Conservation (phyloP, 2,888 invertebrate genomes). For the Aphelenchoides bicaudatus region DNA sequence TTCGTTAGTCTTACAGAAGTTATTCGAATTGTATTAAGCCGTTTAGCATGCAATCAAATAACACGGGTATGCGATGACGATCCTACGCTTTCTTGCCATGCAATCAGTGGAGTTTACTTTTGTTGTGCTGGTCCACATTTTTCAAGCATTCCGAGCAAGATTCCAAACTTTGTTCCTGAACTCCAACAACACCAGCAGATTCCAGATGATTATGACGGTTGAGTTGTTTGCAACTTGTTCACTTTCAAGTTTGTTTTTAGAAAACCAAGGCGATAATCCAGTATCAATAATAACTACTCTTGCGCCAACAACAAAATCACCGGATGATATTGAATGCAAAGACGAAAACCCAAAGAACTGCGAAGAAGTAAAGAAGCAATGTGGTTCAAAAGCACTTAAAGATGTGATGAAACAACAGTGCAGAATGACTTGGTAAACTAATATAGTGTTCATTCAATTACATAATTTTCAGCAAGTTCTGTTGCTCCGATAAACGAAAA, state of each 20-base stretch:
- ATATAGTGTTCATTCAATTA: too few relatives aligned
- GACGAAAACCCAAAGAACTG: neutral
- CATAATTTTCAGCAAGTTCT: too few relatives aligned
- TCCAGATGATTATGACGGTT: neutral
- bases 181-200: neutral
- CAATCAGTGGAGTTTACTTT: neutral
- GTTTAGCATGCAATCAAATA: neutral
- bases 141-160: neutral
- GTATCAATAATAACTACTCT: neutral
- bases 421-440: neutral
- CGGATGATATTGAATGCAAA: slow-evolving; percentile 1
- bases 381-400: slow-evolving; percentile 1
- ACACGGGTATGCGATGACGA: slow-evolving; percentile 6
- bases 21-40: neutral
- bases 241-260: too few relatives aligned
- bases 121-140: neutral
- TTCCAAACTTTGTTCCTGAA: too few relatives aligned
- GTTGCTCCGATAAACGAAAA: slow-evolving; percentile 10
- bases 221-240: neutral
- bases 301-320: neutral
- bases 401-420: slow-evolving; percentile 6
- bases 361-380: neutral
- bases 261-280: too few relatives aligned
- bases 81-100: neutral
- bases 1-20: slow-evolving; percentile 10